phyloP scores from a whole-genome alignment of 2,888 invertebrate genomes.

The Prosapia bicincta region DNA sequence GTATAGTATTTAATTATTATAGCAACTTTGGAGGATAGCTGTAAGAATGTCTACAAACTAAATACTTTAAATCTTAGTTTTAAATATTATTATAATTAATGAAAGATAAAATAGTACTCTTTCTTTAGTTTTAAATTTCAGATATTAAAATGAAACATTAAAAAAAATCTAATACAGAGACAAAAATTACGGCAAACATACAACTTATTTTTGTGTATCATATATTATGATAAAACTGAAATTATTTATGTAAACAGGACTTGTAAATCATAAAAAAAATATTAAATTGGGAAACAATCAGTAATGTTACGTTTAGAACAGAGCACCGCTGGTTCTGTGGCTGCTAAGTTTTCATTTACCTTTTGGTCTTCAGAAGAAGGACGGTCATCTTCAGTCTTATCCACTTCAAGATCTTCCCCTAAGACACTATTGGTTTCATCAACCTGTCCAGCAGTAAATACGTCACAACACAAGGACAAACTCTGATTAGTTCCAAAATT shows the following conservation, averaged over 20 bases:
- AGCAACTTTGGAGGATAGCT: no score
- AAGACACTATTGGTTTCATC: slow-evolving; percentile 27
- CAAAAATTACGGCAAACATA: no score
- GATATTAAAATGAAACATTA: no score
- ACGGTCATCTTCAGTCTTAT: slow-evolving; percentile 4
- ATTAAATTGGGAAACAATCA: slow-evolving; percentile 25
- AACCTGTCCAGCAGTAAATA: slow-evolving; percentile 13
- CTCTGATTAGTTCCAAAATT: slow-evolving; percentile 4
- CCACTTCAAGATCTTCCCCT: slow-evolving; percentile 20
- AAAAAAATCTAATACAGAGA: no score
- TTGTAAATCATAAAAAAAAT: slow-evolving; percentile 1
- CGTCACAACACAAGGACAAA: slow-evolving; percentile 18
- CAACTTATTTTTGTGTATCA: no score
- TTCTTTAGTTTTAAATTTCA: no score
- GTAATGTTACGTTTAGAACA: slow-evolving; percentile 12
- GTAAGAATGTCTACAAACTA: no score
- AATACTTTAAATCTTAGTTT: no score
- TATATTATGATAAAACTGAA: no score
- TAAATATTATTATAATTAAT: no score
- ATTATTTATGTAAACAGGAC: slow-evolving; percentile 5
- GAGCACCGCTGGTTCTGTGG: slow-evolving; percentile 8
- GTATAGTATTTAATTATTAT: no score
- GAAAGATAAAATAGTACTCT: no score
- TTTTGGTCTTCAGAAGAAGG: neutral
- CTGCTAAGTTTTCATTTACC: neutral